Base-by-base conservation (phyloP, 2,797 vertebrate genomes). In the Chiroxiphia lanceolata region DNA sequence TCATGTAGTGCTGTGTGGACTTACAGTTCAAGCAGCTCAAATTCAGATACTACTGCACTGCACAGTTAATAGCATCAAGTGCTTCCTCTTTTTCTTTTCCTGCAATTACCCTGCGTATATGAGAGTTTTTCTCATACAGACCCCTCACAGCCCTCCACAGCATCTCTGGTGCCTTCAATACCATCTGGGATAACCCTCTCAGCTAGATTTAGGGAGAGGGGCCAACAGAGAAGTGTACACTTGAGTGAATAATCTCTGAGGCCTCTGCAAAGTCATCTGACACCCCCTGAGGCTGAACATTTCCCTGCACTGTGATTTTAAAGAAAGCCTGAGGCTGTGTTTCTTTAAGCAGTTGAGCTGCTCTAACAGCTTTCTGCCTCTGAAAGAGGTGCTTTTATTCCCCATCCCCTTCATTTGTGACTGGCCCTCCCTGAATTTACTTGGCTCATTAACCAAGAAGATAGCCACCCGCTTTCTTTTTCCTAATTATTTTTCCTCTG, bases 381-480 rank as follows among this genome's bases (percentile, higher is more conserved):
- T 87, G 44, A 95, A 96, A 95, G 42, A 42, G 14, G 5, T 88
- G 61, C 33, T 92, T 93, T 94, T 92, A 84, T 51, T 17, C 27
- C 21, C 25, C 14, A n/a, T 40, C 8, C 11, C 54, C 29, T 78
- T 69, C 20, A 76, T 90, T 88, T 76, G 67, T 70, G 50, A 14
- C 59, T 87, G 27, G 36, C 29, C 22, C 51, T 87, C 90, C 29
- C 60, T 74, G 11, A 65, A 90, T 38, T 95, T 93, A 51, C 76
- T 67, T 95, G 86, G n/a, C 50, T 92, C 59, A 38, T 93, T 95
- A 92, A 38, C 67, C 44, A 44, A 63, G 90, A 86, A 88, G 91
- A 90, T n/a, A 89, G 42, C 27, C 44, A 88, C 83, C 51, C 8
- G 3, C 51, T 81, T 92, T 84, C 50, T 93, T 84, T 93, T 63